Evolutionary conservation across 2,888 invertebrate species (phyloP), one percentile per base, ranked within the genome.

Genomic region (Sipunculus nudus): DNA sequence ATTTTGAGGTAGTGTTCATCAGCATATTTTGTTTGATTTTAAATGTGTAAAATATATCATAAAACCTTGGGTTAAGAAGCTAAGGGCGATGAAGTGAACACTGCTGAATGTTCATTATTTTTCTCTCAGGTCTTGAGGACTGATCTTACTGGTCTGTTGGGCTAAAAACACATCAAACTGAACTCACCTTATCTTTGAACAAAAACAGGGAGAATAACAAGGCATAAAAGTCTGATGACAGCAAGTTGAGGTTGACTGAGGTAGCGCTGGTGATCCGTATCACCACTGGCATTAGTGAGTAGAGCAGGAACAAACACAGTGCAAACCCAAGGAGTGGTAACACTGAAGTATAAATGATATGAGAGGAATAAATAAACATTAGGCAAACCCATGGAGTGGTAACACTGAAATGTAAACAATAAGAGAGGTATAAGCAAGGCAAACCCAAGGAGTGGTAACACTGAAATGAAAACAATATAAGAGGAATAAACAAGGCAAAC

Each of bases 171-270:
- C 10, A 8, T 13, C 45, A 13, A 13, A 10, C 19, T 48, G 16
- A 19, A 67, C 75, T 83, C 79, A 92, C 92, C 88, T 90, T 89
- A 82, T 92, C 92, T 68, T 91, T 89, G 84, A 92, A 92, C 67
- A 92, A 87, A 74, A 90, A 88, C 84, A 93, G 89, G 69, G 93
- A 93, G 72, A 90, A 88, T 49, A 93, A 87, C 23, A 93, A 87
- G 3, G 92, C 90, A 82, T 93, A 94, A 82, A 92, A 93, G 84
- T 93, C 92, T 1, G 93, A 89, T 0, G 93, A 92, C 57, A 94
- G 85, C 61, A 93, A 88, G 10, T 92, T 91, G 68, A 94, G 84
- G 83, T 93, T 94, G 79, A 92, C 86, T 71, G 91, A 88, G 47
- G 93, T 90, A n/a, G 93, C 91, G 13, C 92, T 91, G 13, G 92